These are phyloP conservation scores for Lycocorax pyrrhopterus DNA, from an alignment of 2,113 vertebrate genomes.

Conservation along the genomic window DNA sequence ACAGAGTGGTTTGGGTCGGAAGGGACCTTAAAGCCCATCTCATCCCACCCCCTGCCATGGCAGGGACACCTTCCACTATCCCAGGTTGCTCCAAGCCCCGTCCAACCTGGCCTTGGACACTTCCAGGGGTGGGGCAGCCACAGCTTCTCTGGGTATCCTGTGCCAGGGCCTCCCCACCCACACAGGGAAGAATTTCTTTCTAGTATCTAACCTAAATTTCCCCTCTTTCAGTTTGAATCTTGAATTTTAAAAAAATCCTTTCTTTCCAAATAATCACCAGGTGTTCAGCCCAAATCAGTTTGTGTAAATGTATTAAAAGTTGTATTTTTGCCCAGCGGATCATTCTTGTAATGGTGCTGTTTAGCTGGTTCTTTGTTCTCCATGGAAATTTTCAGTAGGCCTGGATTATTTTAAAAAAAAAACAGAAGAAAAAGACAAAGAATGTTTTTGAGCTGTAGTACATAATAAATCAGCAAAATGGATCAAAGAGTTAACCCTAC, in stretches of 20 bases:
- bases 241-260: accelerated
- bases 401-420: neutral
- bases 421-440: neutral
- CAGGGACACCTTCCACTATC: neutral
- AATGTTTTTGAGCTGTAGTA: neutral
- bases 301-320: neutral
- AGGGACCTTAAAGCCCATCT: neutral
- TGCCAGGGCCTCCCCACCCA: neutral
- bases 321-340: neutral
- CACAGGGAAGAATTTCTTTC: neutral
- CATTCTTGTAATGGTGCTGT: neutral
- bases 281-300: neutral
- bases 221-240: neutral
- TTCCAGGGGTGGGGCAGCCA: neutral
- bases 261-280: neutral
- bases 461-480: neutral
- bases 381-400: neutral
- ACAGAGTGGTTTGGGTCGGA: neutral
- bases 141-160: neutral
- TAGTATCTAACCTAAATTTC: neutral
- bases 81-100: accelerated
- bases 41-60: neutral
- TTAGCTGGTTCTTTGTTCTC: neutral
- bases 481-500: neutral
- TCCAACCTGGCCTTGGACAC: neutral